Percentiles rank a stretch among this genome's conserved stretches.
These are phyloP conservation scores for Lerema accius DNA, from an alignment of 1,140 invertebrate species.

Conservation along the genomic window DNA sequence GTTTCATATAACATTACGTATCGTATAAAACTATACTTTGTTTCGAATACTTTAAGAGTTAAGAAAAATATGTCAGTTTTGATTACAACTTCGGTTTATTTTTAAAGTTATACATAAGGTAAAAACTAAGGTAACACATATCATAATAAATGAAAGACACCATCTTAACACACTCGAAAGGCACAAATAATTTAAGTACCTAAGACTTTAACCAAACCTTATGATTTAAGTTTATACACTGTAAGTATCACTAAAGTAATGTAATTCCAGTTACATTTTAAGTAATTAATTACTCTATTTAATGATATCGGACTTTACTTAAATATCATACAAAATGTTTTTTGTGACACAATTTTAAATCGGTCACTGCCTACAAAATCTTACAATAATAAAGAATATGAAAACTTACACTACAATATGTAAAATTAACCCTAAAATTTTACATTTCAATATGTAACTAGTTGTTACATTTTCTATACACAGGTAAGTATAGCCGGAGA, in stretches of 20 bases:
- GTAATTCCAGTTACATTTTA: constrained; percentile 45
- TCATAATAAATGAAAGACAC: constrained; percentile 40
- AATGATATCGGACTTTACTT: constrained; percentile 19
- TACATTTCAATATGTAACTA: constrained; percentile 29
- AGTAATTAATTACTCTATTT: constrained; percentile 37
- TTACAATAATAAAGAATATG: constrained; percentile 30
- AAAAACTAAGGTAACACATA: constrained; percentile 31
- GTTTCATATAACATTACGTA: too few relatives aligned
- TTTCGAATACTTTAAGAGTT: constrained; percentile 4
- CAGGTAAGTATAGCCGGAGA: constrained; percentile 38
- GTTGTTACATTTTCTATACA: constrained; percentile 22
- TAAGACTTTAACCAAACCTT: constrained; percentile 41
- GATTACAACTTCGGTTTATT: constrained; percentile 30
- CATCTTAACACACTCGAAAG: constrained; percentile 42
- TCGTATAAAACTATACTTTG: constrained; percentile 38
- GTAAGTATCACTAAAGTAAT: constrained; percentile 36
- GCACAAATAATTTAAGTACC: constrained; percentile 76
- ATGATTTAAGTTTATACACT: constrained; percentile 34
- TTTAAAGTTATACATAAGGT: constrained; percentile 42
- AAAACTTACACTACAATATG: constrained; percentile 32
- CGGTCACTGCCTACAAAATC: constrained; percentile 30
- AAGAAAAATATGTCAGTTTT: constrained; percentile 32
- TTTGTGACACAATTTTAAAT: constrained; percentile 49
- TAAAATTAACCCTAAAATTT: constrained; percentile 34
- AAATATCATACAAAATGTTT: constrained; percentile 17